Percentiles rank a stretch among this genome's conserved stretches.
Evolutionary conservation across 2,113 vertebrate species (phyloP).

Genomic region (Corythornis madagascariensis): DNA sequence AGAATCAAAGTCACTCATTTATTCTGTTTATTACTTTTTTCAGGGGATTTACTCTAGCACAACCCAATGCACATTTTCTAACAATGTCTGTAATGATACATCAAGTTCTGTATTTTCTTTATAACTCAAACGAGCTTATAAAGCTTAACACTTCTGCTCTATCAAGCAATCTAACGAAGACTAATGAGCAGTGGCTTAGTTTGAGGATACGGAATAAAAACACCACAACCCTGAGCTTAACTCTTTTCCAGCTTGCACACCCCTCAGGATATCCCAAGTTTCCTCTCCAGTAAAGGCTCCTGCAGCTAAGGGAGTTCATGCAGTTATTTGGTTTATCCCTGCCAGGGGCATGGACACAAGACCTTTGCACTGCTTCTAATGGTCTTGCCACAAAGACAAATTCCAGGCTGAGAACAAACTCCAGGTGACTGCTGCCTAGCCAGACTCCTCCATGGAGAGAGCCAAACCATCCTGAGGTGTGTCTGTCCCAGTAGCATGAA

Average conservation of each 20-base stretch:
- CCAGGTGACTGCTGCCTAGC: background rate
- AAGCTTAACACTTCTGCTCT: background rate
- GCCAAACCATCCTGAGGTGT: background rate
- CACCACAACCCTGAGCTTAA: background rate
- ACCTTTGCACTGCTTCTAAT: constrained; percentile 40
- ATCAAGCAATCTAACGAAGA: background rate
- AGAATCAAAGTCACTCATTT: background rate
- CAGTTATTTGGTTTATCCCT: background rate
- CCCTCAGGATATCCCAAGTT: background rate
- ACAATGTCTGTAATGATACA: background rate
- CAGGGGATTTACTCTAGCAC: background rate
- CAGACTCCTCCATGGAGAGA: background rate
- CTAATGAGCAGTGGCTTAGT: background rate
- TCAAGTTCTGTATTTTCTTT: background rate
- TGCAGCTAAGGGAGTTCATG: background rate
- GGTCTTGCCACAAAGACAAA: constrained; percentile 25
- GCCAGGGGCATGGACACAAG: background rate
- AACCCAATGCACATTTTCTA: background rate
- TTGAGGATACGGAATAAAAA: background rate
- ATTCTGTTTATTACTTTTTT: background rate
- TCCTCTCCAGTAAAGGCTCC: background rate
- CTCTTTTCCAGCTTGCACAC: background rate
- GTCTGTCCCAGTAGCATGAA: background rate
- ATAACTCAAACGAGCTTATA: background rate
- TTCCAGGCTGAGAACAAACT: constrained; percentile 52